A percentile compares a stretch with the other conserved stretches of the same genome.
These are phyloP conservation scores for Notolepis coatsorum DNA, from an alignment of 2,797 vertebrate genomes.

Conservation along the genomic window DNA sequence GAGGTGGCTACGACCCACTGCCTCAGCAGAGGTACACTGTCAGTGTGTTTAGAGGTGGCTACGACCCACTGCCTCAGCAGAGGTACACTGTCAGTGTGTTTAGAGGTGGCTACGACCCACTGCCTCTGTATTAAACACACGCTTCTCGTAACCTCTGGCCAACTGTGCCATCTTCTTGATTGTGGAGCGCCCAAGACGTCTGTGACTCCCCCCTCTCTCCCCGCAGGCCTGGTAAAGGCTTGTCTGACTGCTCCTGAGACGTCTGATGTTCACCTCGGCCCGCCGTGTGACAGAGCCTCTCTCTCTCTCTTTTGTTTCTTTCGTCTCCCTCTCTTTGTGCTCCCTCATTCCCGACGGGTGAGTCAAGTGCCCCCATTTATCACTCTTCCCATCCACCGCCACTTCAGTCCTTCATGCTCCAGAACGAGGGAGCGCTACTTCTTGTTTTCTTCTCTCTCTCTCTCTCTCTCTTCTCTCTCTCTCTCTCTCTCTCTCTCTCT, in stretches of 20 bases:
- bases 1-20: too few relatives aligned
- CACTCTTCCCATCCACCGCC: slow-evolving; percentile 17
- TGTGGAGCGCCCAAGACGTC: not conserved
- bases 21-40: too few relatives aligned
- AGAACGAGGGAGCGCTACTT: slow-evolving; percentile 6
- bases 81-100: too few relatives aligned
- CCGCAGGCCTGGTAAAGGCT: slow-evolving; percentile 18
- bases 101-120: too few relatives aligned
- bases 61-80: too few relatives aligned
- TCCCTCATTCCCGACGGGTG: slow-evolving; percentile 42
- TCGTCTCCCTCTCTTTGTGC: too few relatives aligned
- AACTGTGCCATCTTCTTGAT: too few relatives aligned
- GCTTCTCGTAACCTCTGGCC: not conserved
- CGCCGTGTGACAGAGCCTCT: too few relatives aligned
- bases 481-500: not conserved
- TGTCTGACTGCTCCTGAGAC: slow-evolving; percentile 29
- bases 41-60: too few relatives aligned
- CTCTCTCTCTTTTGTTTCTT: too few relatives aligned
- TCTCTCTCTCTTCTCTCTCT: not conserved
- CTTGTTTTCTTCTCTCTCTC: not conserved
- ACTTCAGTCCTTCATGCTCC: slow-evolving; percentile 29
- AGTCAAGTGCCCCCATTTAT: slow-evolving; percentile 40
- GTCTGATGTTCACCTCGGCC: slow-evolving; percentile 38
- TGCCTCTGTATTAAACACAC: too few relatives aligned
- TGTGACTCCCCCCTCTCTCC: not conserved